phyloP scores from a whole-genome alignment of 2,113 vertebrate genomes.

The crab-eating macaque (Macaca fascicularis) region DNA sequence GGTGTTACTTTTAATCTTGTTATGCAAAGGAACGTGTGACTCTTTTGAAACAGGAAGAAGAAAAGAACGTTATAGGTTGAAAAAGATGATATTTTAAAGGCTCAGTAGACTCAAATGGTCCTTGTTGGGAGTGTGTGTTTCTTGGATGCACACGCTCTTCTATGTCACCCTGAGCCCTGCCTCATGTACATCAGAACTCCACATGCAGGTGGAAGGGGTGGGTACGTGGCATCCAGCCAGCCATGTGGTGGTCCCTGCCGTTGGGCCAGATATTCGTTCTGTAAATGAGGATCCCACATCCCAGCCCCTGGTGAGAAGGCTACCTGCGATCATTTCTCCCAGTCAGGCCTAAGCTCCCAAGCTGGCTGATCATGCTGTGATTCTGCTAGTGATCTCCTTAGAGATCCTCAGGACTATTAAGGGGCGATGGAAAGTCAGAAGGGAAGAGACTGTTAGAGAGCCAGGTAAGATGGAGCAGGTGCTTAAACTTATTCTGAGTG shows the following conservation, averaged over 20 bases:
- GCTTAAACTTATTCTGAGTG: neutral
- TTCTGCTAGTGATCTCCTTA: neutral
- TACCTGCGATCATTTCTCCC: accelerated
- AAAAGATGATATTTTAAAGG: neutral
- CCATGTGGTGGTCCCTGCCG: accelerated
- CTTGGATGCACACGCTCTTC: neutral
- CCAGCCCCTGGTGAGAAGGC: accelerated
- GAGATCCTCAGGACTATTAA: too few species aligned
- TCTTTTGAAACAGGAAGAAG: neutral
- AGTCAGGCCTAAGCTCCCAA: accelerated
- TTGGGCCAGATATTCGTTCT: accelerated
- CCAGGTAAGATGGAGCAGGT: neutral
- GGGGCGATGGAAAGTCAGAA: too few species aligned
- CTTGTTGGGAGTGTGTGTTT: accelerated
- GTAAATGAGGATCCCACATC: accelerated
- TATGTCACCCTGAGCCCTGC: neutral
- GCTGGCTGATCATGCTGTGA: accelerated
- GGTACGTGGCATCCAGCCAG: accelerated
- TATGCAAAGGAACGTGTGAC: neutral
- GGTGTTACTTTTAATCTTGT: neutral
- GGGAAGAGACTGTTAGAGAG: accelerated
- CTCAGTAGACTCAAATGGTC: accelerated
- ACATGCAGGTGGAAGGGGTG: accelerated
- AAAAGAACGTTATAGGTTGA: neutral
- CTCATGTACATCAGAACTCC: neutral